Base-by-base conservation (phyloP, 2,888 invertebrate species). In the Drosophila cognata region DNA sequence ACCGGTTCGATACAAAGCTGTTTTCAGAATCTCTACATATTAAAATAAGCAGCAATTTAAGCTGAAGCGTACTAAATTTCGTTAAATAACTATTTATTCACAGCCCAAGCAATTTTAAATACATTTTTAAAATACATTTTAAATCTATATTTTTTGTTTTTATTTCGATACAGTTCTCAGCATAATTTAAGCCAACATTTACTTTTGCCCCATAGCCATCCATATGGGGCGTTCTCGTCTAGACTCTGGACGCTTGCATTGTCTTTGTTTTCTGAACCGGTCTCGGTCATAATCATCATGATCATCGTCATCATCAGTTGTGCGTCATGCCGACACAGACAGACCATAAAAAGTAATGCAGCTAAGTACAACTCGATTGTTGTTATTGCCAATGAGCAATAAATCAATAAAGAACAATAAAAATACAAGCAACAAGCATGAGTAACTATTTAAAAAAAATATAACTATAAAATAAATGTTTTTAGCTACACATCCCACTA, bases 311-410 rank as follows among this genome's bases (percentile, higher is more conserved):
- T 33, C 36, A 36, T 51, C 51, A 35, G 72, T 53, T 43, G 72
- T 84, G 84, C 84, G 82, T 87, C 89, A 89, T 70, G 29, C 70
- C 53, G 36, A 56, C 52, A 59, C 88, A 87, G 77, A 72, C 82
- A 63, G 69, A 64, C 89, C 84, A 84, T 84, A 87, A 82, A 82
- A 89, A 76, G 89, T 67, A 71, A 67, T 77, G 74, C 68, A 85
- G 72, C 74, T 66, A 70, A 71, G 50, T 68, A 72, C 71, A 76
- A 74, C 57, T 58, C 52, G 56, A 77, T 51, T 50, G 58, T 59
- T 41, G 59, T 59, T 56, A 38, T 50, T 41, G 55, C 68, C 67
- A 66, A 61, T 70, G 61, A 61, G 69, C 83, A 85, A 89, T 85
- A 89, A 88, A 83, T 85, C 86, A 89, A 75, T 77, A 79, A 33